Evolutionary conservation across 1,140 invertebrate species (phyloP), one percentile per base, ranked within the genome.

Genomic region (Drosophila willistoni): DNA sequence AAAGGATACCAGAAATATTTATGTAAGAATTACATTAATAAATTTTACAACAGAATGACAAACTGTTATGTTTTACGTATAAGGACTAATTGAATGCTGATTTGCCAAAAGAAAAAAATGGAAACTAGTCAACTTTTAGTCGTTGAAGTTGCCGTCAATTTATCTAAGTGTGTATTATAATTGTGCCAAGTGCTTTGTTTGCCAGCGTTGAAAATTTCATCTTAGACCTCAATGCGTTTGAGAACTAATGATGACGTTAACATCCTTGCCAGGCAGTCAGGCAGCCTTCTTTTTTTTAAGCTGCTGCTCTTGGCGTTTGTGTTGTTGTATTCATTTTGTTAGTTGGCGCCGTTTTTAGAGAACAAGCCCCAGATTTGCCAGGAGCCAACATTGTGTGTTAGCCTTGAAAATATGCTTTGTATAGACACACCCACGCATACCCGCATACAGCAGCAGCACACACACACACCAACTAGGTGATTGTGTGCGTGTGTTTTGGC

Each of bases 301-400:
- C 25, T 59, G 51, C 25, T 59, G 44, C 22, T 47, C 22, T 44
- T 66, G 51, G 47, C 34, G 51, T 61, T 62, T 44, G 34, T 75
- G 71, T 64, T 55, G 75, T 64, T 75, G 74, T 78, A 80, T 56
- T 73, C 67, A 64, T 77, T 71, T 82, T 76, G 70, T 76, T 82
- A 76, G 83, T 76, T 71, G 71, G 42, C 82, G 74, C 66, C 73
- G 47, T 9, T 57, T 87, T 82, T 79, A 64, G 68, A 75, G 77
- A 71, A 87, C 83, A 83, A 69, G 77, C 79, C 72, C 34, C 82
- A 79, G 82, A 86, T 86, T 87, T 86, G 71, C 70, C 70, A 77
- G 62, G 51, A 75, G 71, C 77, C 44, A 41, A 74, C 47, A 59
- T 71, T 64, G 74, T 69, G 68, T 59, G 68, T 64, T 80, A 89